phyloP scores from a whole-genome alignment of 2,113 vertebrate species.

The Anser brachyrhynchus region DNA sequence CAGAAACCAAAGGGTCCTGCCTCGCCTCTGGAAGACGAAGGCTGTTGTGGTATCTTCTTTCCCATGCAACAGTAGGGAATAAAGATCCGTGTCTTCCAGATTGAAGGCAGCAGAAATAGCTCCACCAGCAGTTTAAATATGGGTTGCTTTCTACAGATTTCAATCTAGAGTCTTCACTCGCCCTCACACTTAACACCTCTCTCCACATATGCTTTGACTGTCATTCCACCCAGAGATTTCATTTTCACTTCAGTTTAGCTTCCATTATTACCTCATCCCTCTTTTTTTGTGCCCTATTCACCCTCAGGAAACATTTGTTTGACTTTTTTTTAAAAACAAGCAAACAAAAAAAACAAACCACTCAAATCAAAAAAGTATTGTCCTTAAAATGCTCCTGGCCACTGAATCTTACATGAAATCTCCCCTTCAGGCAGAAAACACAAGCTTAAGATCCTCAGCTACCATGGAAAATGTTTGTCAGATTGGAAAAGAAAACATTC shows the following conservation, averaged over 20 bases:
- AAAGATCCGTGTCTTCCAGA: background rate
- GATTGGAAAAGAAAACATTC: background rate
- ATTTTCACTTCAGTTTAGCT: background rate
- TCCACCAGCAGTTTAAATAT: background rate
- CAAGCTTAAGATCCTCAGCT: background rate
- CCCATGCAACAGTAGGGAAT: too few relatives aligned
- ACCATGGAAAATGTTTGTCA: background rate
- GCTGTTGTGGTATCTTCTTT: constrained; percentile 13
- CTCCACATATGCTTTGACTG: background rate
- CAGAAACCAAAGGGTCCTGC: background rate
- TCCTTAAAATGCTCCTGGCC: background rate
- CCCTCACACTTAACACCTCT: background rate
- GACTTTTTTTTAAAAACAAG: background rate
- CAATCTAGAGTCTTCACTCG: background rate
- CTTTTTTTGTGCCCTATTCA: background rate
- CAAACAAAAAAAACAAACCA: background rate
- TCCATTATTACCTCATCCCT: background rate
- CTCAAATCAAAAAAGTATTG: background rate
- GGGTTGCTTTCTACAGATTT: background rate
- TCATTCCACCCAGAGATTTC: background rate
- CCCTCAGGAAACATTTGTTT: accelerated
- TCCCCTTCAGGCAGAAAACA: background rate
- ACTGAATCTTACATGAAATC: background rate
- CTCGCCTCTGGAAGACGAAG: background rate
- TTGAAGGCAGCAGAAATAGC: background rate